Conservation (phyloP, 2,888 invertebrate genomes). For the Plebejus anna region DNA sequence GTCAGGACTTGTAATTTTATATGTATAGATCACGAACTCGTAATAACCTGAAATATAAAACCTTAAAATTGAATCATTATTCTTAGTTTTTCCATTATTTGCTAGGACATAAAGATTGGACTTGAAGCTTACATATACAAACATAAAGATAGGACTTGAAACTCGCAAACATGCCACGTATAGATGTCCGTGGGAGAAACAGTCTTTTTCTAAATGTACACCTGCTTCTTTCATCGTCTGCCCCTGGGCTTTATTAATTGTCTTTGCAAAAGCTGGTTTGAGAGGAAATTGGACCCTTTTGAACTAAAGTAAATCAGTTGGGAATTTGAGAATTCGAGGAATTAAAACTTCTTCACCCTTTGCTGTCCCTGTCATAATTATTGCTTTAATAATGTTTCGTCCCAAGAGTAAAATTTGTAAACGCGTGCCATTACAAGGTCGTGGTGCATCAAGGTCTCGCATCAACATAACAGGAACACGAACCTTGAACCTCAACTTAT, state of each 20-base stretch:
- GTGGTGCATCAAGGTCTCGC: conserved; percentile 42
- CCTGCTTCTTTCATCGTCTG: conserved; percentile 26
- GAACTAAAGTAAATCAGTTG: conserved; percentile 24
- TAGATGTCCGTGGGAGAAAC: conserved; percentile 12
- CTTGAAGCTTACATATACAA: not conserved
- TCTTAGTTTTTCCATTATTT: not conserved
- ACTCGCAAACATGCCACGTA: conserved; percentile 4
- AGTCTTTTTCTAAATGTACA: not conserved
- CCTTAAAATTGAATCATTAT: not conserved
- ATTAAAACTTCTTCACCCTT: conserved; percentile 3
- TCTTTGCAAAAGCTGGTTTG: conserved; percentile 24
- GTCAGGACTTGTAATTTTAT: no score
- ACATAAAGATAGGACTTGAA: not conserved
- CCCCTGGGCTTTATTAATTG: conserved; percentile 28
- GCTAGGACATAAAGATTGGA: not conserved
- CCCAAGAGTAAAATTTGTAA: conserved; percentile 7
- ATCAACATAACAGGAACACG: conserved; percentile 43
- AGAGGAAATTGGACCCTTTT: conserved; percentile 28
- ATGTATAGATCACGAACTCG: no score
- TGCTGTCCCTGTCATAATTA: conserved; percentile 21
- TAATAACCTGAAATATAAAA: no score
- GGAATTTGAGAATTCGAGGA: conserved; percentile 20
- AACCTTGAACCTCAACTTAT: conserved; percentile 41
- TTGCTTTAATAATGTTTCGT: conserved; percentile 6
- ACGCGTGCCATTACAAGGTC: conserved; percentile 31